phyloP scores from a whole-genome alignment of 2,888 invertebrate species.

The Mesorhabditis belari region DNA sequence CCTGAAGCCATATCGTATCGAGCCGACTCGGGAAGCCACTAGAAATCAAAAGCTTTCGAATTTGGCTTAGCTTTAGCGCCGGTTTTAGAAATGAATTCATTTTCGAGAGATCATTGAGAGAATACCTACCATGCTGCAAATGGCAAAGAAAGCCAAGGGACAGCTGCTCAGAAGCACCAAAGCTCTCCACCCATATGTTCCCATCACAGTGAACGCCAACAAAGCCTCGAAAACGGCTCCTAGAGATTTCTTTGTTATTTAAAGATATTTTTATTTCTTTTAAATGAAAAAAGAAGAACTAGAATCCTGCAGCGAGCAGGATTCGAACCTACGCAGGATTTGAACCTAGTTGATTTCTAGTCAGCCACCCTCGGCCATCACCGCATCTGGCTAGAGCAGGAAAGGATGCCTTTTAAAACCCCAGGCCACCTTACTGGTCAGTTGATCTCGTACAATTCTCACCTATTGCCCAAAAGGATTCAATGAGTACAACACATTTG shows the following conservation, averaged over 20 bases:
- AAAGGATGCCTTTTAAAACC: no score
- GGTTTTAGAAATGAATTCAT: background rate
- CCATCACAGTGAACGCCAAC: conserved; percentile 81
- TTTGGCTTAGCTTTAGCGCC: background rate
- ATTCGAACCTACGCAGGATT: no score
- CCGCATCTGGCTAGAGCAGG: no score
- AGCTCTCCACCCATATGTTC: conserved; percentile 83
- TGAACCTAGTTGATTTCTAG: no score
- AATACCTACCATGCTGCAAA: conserved; percentile 27
- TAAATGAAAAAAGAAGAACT: no score
- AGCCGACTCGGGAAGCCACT: conserved; percentile 92
- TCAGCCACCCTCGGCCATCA: no score
- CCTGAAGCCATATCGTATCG: conserved; percentile 80
- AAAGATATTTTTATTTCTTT: no score
- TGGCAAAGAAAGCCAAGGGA: conserved; percentile 72
- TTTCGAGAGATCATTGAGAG: background rate
- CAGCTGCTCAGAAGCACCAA: conserved; percentile 81
- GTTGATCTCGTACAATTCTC: no score
- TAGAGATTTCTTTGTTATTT: no score
- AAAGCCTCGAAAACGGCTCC: conserved; percentile 85
- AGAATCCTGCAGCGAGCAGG: no score
- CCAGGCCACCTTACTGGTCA: no score
- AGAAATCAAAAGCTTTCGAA: no score
- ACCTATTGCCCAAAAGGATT: conserved; percentile 90
- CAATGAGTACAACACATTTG: conserved; percentile 86